These are phyloP conservation scores for human DNA, from an alignment of 2,113 vertebrate species.

Conservation along the genomic window GRCh38 chr1:159152501-159153000, in stretches of 20 bases:
- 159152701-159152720: background rate
- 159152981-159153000: too few species aligned
- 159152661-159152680: background rate
- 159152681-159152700: background rate
- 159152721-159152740: background rate
- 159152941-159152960: too few species aligned
- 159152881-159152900: too few species aligned
- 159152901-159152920: too few species aligned
- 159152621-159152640: background rate
- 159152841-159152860: background rate
- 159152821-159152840: background rate
- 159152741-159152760: background rate
- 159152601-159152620: background rate
- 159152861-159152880: background rate
- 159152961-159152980: too few species aligned
- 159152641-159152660: background rate
- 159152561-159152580: background rate
- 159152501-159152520: background rate
- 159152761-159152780: background rate
- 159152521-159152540: background rate
- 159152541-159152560: background rate
- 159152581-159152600: background rate
- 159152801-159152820: background rate
- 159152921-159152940: too few species aligned
- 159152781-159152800: background rate